Evolutionary conservation across 2,888 invertebrate species (phyloP), one percentile per base, ranked within the genome.

Genomic region (Heliconius charithonia): DNA sequence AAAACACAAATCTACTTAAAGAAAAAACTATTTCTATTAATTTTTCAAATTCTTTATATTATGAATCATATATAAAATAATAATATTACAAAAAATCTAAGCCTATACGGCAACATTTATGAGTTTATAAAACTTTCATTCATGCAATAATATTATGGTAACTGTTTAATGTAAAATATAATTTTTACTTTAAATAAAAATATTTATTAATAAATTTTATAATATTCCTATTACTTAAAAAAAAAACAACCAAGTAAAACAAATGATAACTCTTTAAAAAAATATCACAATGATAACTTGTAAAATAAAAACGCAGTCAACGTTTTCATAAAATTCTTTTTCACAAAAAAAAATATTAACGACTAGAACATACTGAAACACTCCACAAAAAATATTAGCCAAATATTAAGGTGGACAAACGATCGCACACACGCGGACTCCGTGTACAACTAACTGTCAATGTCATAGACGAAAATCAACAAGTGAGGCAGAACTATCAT

Each of bases 391-490:
- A 41, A 6, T 2, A 19, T 32, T 32, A 71, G 16, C 13, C 13
- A 63, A 70, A 63, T 63, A 19, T n/a, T 13, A 45, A 63, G 10
- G 62, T 69, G 37, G 83, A 86, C 88, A 88, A 88, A 91, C 92
- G 91, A 89, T 89, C 91, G 89, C 86, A 82, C 88, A 84, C 85
- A 83, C 81, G 83, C 88, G 83, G 80, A 80, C 81, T 83, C 85
- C 80, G 83, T 75, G 77, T 83, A 82, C 86, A 86, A 91, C 91
- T 92, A 86, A 91, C 91, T 92, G 90, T 86, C 86, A 84, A 51
- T 83, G 89, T 85, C 86, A 84, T 83, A 83, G 83, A 37, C 66
- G 71, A 77, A 81, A 82, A 86, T 82, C 81, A 83, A 84, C 79
- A 80, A 78, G 65, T 71, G 51, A 78, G 72, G 71, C 83, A 79